Evolutionary conservation across 2,113 vertebrate species (phyloP).

Genomic region (Festucalex cinctus): DNA sequence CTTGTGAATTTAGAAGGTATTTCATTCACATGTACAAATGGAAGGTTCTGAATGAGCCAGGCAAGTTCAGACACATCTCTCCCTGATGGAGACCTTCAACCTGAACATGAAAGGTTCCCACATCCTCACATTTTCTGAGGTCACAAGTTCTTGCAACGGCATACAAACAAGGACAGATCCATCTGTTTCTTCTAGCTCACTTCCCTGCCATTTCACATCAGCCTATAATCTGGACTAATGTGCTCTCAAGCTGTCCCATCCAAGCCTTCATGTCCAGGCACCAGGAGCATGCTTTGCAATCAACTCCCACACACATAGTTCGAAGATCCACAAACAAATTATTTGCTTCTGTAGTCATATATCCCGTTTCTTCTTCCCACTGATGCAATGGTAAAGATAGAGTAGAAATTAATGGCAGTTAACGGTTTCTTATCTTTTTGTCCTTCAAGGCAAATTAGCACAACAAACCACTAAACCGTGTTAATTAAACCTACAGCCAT

Average conservation of each 20-base stretch:
- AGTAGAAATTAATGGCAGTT: conserved; percentile 23
- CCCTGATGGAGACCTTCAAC: conserved; percentile 64
- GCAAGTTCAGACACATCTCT: conserved; percentile 59
- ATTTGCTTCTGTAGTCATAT: conserved; percentile 8
- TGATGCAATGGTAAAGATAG: conserved; percentile 16
- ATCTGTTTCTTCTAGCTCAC: conserved; percentile 68
- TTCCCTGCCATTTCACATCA: conserved; percentile 50
- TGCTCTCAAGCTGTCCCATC: conserved; percentile 55
- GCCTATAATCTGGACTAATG: conserved; percentile 68
- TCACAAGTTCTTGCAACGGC: conserved; percentile 45
- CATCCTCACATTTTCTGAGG: conserved; percentile 58
- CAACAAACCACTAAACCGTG: conserved; percentile 20
- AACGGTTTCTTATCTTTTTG: conserved; percentile 2
- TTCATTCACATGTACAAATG: conserved; percentile 27
- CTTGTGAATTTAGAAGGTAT: conserved; percentile 17
- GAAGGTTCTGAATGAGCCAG: conserved; percentile 30
- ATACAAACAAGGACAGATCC: conserved; percentile 36
- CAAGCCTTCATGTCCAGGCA: conserved; percentile 27
- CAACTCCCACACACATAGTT: conserved; percentile 24
- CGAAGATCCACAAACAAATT: conserved; percentile 35
- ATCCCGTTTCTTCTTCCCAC: neutral
- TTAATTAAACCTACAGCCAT: conserved; percentile 7
- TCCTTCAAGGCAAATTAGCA: conserved; percentile 2
- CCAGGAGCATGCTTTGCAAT: conserved; percentile 40
- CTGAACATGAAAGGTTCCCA: conserved; percentile 71